Evolutionary conservation across 1,140 invertebrate genomes (phyloP).

Genomic region (Drosophila funebris): DNA sequence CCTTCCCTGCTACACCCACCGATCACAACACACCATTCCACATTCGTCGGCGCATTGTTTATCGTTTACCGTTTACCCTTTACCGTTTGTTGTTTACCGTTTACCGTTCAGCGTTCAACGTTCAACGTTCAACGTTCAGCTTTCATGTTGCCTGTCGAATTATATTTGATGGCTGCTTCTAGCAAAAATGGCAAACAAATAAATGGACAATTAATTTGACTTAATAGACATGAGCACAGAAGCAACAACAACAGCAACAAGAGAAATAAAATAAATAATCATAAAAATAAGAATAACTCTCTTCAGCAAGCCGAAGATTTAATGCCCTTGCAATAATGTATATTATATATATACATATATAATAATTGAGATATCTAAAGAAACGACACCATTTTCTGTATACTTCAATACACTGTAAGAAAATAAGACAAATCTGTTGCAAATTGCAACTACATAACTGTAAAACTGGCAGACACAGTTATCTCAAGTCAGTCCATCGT

Average conservation of each 20-base stretch:
- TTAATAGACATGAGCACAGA: constrained; percentile 64
- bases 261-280: too few relatives aligned
- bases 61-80: constrained; percentile 15
- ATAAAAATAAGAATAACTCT: neutral
- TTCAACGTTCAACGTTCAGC: neutral
- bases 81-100: constrained; percentile 7
- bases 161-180: constrained; percentile 71
- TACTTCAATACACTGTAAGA: too few relatives aligned
- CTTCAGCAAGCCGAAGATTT: neutral
- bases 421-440: too few relatives aligned
- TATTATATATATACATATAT: too few relatives aligned
- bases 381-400: too few relatives aligned
- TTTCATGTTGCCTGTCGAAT: constrained; percentile 73
- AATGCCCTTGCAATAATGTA: neutral
- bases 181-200: constrained; percentile 62
- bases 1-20: neutral
- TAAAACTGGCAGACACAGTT: too few relatives aligned
- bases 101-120: neutral
- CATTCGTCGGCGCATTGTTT: neutral
- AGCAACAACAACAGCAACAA: constrained; percentile 2
- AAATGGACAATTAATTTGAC: constrained; percentile 79
- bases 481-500: too few relatives aligned
- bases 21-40: neutral
- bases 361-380: too few relatives aligned
- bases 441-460: too few relatives aligned